Evolutionary conservation across 2,888 invertebrate genomes (phyloP), one percentile per base, ranked within the genome.

Genomic region (Agrotis ipsilon): DNA sequence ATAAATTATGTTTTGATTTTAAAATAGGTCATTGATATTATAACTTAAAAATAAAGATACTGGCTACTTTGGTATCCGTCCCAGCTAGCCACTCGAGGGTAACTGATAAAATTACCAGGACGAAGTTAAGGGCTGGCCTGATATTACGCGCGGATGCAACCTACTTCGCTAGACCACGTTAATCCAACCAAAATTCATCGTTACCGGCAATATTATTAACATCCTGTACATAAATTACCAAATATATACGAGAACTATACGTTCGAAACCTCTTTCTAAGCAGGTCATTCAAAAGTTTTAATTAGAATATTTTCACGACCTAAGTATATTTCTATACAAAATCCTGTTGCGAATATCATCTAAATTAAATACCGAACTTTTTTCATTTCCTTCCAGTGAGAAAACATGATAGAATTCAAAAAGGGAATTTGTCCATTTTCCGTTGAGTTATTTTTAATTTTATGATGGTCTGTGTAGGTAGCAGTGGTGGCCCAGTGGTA

Each of bases 31-130:
- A 13, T 4, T 46, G 3, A 19, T 49, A 11, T 32, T 49, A 24
- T 21, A 57, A 57, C 18, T 57, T 55, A 27, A 58, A 60, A 54
- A 54, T 62, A 51, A 49, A 32, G 52, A 48, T 52, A 57, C 39
- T 24, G 27, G 16, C 27, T 46, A 21, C 46, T 61, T 61, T 32
- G 45, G 58, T 55, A 54, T 45, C 68, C 51, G 39, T 52, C 49
- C 46, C 68, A 55, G 45, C 51, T 58, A 61, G 51, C 58, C 21
- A 70, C 67, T 68, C 59, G 43, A 63, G 39, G 75, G 75, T 77
- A 80, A 63, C 72, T 86, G 88, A 92, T 90, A 80, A 87, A 83
- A 92, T 94, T 93, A 93, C 72, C 73, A 67, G 66, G 92, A 93
- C 86, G 83, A 90, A 85, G 88, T 93, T 92, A 89, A 69, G 83